Percentiles rank a stretch among this genome's conserved stretches.
Evolutionary conservation across 2,888 invertebrate genomes (phyloP).

Genomic region (Buathra laborator): DNA sequence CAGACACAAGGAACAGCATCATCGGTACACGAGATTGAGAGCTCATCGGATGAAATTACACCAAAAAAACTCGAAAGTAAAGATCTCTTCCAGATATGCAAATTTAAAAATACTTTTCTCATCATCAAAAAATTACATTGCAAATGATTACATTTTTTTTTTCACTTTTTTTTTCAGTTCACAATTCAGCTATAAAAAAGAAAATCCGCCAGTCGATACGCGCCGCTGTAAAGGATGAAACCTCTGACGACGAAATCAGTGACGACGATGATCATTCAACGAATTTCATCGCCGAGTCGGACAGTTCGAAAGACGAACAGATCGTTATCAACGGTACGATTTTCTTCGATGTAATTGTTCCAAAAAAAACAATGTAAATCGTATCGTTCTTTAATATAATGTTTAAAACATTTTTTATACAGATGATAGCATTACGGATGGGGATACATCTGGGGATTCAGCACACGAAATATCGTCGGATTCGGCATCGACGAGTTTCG

Average conservation of each 20-base stretch:
- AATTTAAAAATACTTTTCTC: too few relatives aligned
- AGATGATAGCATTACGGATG: background rate
- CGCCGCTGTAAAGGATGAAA: background rate
- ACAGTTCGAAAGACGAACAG: background rate
- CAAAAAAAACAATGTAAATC: background rate
- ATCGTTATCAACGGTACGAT: background rate
- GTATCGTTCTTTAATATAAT: background rate
- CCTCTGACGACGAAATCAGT: background rate
- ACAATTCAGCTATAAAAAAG: background rate
- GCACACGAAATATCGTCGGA: background rate
- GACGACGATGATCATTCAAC: background rate
- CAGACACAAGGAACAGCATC: too few relatives aligned
- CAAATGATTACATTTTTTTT: background rate
- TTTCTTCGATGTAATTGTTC: background rate
- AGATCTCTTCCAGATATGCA: too few relatives aligned
- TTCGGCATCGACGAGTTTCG: constrained; percentile 26
- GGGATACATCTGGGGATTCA: background rate
- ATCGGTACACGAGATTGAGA: too few relatives aligned
- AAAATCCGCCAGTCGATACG: background rate
- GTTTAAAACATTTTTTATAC: background rate
- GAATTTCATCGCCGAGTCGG: background rate
- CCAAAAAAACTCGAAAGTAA: background rate
- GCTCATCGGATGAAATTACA: background rate
- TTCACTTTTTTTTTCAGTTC: background rate
- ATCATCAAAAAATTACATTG: background rate